Base-by-base conservation (phyloP, 2,113 vertebrate species). In the Mola mola region DNA sequence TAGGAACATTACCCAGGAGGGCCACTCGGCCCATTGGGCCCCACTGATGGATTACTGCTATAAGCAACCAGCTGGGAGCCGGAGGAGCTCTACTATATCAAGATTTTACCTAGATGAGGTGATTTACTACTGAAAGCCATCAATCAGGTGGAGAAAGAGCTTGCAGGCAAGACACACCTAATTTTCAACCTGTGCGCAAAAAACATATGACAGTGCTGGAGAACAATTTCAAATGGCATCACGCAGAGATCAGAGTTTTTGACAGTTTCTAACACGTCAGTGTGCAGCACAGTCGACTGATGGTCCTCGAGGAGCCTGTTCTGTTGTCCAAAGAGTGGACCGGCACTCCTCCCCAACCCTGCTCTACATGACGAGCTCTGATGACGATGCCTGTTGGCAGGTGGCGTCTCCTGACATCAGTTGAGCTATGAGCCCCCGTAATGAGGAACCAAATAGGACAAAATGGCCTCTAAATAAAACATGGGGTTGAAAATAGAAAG, bases 381-480 rank as follows among this genome's bases (percentile, higher is more conserved):
- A 52, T 19, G 25, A n/a, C 16, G 11, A 26, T 21, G 67, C 72
- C 55, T 42, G 11, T 58, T 12, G 36, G 37, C 51, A 24, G 31
- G 12, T 37, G 49, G 21, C 25, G 40, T 74, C 61, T 41, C 38
- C 49, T 68, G 66, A 60, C 74, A 85, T 85, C 70, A 79, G 69
- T 73, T 59, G 70, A 65, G 79, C 71, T 67, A 76, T 78, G 84
- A 80, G 78, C 15, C 47, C 64, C 34, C 56, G 17, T 89, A 88
- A 89, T 83, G 81, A 82, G 74, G 66, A 79, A 53, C 69, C 81
- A 87, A 87, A 89, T 74, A 59, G 78, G 82, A 79, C 76, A 70
- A 88, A 91, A 90, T 87, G 86, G 78, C 74, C 64, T 78, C 74
- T 85, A 89, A 91, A 91, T 90, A 89, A 91, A 88, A 89, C 80